phyloP scores from a whole-genome alignment of 2,888 invertebrate species.

The Clanis bilineata region DNA sequence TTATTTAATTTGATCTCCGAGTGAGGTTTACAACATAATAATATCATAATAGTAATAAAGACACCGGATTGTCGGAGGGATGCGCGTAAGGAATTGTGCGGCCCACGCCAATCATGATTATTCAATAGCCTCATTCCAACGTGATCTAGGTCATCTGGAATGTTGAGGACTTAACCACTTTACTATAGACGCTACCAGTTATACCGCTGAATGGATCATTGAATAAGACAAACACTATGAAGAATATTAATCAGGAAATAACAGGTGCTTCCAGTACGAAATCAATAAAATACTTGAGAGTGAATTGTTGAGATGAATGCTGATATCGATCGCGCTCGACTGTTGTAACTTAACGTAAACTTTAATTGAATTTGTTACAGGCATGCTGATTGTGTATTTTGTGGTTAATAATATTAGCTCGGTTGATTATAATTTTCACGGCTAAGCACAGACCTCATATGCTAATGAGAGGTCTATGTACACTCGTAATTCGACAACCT shows the following conservation, averaged over 20 bases:
- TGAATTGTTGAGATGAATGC: not conserved
- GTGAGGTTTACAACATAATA: not conserved
- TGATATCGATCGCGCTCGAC: not conserved
- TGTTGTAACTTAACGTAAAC: not conserved
- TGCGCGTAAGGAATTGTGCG: conserved; percentile 50
- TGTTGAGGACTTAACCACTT: conserved; percentile 50
- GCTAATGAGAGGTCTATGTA: no score
- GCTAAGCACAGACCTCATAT: no score
- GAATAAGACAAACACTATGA: not conserved
- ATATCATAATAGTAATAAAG: conserved; percentile 30
- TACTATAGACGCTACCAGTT: not conserved
- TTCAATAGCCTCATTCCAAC: conserved; percentile 67
- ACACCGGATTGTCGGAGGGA: conserved; percentile 36
- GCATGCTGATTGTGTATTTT: no score
- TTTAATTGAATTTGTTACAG: conserved; percentile 4
- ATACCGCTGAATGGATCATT: not conserved
- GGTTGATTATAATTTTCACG: no score
- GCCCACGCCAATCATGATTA: conserved; percentile 73
- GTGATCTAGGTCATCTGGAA: conserved; percentile 64
- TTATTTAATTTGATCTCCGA: not conserved
- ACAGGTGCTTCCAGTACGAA: not conserved
- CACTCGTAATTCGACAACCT: no score
- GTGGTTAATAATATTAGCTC: no score
- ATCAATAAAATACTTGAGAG: not conserved
- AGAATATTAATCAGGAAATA: not conserved